Evolutionary conservation across 2,797 vertebrate species (phyloP), one percentile per base, ranked within the genome.

Genomic region (Enteromius fasciolatus): DNA sequence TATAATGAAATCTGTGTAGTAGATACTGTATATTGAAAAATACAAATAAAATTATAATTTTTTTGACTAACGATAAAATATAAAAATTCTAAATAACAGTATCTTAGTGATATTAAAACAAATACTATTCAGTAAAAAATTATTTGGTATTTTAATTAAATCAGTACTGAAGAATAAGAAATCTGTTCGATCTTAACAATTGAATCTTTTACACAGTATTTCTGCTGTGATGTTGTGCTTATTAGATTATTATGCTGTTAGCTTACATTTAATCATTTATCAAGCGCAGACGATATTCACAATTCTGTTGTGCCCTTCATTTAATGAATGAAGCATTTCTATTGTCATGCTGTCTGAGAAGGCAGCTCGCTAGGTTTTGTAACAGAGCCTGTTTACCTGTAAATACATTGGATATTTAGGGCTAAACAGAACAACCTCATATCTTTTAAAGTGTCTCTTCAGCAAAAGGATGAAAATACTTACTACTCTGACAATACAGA

Each of bases 371-470:
- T 41, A 28, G 25, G 59, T 63, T 23, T 69, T 44, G n/a, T 68
- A 44, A 69, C 8, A 18, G 41, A 70, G 23, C 23, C 25, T 50
- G 25, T 31, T 4, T 72, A 9, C 10, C 25, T 25, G 20, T 31
- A 67, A 2, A 18, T 3, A 52, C 54, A 63, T 33, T 33, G 44
- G 12, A 28, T 50, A 25, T 73, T 7, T 25, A 66, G 28, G n/a
- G 20, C 61, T 23, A 3, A 74, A 81, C 31, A n/a, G 28, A 66
- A 76, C 88, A 84, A 74, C 61, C 48, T 50, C 23, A 76, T 23
- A 81, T 46, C 57, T 67, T 66, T 79, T 83, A 59, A 69, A 75
- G 77, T 31, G 48, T 82, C 39, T 82, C 17, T 46, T 83, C 52
- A 64, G 54, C 82, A 78, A 77, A 36, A 54, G 72, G 83, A 4